Conservation (phyloP, 1,140 invertebrate species). For the Chrysopa pallens region DNA sequence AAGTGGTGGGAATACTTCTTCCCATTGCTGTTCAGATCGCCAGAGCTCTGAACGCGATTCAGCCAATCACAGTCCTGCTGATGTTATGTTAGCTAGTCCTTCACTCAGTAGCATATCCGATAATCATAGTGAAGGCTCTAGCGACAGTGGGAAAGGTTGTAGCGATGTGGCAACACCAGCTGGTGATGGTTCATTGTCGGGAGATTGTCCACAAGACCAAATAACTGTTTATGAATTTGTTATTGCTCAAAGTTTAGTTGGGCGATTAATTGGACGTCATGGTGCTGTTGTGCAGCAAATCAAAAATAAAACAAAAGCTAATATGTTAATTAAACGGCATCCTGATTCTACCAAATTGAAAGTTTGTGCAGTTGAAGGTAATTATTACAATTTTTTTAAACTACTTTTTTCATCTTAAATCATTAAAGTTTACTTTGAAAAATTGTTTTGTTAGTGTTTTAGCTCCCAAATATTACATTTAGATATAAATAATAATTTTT, state of each 20-base stretch:
- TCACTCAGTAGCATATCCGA: conserved; percentile 45
- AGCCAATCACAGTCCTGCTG: conserved; percentile 46
- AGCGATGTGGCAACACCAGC: conserved; percentile 40
- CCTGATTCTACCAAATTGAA: conserved; percentile 49
- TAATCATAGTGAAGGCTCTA: conserved; percentile 51
- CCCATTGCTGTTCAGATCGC: conserved; percentile 24
- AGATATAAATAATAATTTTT: too few species aligned
- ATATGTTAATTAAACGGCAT: conserved; percentile 60
- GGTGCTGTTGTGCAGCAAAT: conserved; percentile 68
- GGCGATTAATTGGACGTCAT: conserved; percentile 69
- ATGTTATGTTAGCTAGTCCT: conserved; percentile 39
- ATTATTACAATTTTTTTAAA: conserved; percentile 3
- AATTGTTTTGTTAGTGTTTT: too few species aligned
- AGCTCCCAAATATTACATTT: too few species aligned
- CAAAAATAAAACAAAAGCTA: conserved; percentile 56
- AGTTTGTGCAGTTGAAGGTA: conserved; percentile 69
- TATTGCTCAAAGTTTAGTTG: conserved; percentile 62
- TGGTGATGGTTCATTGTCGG: not conserved
- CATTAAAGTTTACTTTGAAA: too few species aligned
- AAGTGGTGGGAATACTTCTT: conserved; percentile 17
- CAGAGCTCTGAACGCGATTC: conserved; percentile 38
- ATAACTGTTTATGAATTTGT: conserved; percentile 51
- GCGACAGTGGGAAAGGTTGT: conserved; percentile 57
- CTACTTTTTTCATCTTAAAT: too few species aligned
- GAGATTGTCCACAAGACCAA: not conserved